Evolutionary conservation across 2,113 vertebrate genomes (phyloP).

Genomic region (Oceanodroma tethys): DNA sequence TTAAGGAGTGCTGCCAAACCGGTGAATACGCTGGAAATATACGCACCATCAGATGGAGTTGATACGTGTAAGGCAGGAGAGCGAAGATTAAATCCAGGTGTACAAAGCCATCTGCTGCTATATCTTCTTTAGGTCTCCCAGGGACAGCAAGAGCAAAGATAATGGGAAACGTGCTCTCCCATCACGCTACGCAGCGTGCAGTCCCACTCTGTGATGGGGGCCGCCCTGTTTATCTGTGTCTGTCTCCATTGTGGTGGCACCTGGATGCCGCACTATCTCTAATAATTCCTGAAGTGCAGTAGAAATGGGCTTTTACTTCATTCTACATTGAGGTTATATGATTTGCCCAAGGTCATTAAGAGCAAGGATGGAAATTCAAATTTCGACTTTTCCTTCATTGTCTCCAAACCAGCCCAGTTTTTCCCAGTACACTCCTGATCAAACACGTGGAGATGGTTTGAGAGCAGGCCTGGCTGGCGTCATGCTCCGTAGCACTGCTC

Average conservation of each 20-base stretch:
- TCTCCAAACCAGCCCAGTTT: neutral
- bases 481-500: neutral
- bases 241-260: neutral
- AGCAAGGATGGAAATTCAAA: neutral
- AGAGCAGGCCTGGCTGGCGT: neutral
- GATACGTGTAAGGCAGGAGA: neutral
- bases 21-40: neutral
- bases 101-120: neutral
- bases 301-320: neutral
- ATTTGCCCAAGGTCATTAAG: neutral
- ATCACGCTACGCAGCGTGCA: fast-evolving
- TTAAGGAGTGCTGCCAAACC: neutral
- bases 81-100: neutral
- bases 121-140: neutral
- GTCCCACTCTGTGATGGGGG: neutral
- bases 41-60: neutral
- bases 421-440: neutral
- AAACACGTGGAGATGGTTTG: neutral
- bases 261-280: neutral
- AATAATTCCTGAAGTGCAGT: neutral
- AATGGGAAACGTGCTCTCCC: neutral
- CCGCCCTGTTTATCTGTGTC: neutral
- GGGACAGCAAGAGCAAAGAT: neutral
- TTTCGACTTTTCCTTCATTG: neutral
- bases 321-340: fast-evolving